These are phyloP conservation scores for Podocnemis expansa DNA, from an alignment of 2,113 vertebrate species.

Conservation along the genomic window DNA sequence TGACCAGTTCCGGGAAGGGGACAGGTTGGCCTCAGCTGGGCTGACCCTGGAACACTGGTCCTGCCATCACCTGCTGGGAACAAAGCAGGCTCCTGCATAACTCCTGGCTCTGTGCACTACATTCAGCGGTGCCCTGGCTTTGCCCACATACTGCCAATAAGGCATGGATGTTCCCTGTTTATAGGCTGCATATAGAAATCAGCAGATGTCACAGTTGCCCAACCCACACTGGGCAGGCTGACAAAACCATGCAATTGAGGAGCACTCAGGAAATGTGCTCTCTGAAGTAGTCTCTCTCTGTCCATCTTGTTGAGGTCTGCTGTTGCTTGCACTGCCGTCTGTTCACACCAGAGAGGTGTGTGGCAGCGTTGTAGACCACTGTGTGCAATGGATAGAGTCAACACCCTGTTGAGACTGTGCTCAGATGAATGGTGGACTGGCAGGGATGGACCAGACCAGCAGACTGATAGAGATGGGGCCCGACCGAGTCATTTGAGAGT, in stretches of 20 bases:
- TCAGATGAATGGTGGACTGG: not conserved
- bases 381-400: accelerated
- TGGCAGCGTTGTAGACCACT: accelerated
- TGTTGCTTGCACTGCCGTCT: not conserved
- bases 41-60: not conserved
- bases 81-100: accelerated
- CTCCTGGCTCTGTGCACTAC: not conserved
- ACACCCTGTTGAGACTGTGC: not conserved
- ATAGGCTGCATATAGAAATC: not conserved
- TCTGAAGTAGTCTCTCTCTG: not conserved
- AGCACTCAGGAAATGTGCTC: accelerated
- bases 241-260: not conserved
- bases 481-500: not conserved
- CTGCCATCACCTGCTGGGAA: not conserved
- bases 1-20: not conserved
- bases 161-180: not conserved
- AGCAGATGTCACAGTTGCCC: not conserved
- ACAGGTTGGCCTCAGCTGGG: not conserved
- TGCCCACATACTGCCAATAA: not conserved
- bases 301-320: accelerated
- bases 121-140: accelerated
- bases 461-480: not conserved
- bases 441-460: accelerated
- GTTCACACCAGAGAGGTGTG: not conserved
- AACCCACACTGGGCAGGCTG: not conserved